Percentiles rank a stretch among this genome's conserved stretches.
Evolutionary conservation across 1,140 invertebrate genomes (phyloP).

Genomic region (Gryon sp.): DNA sequence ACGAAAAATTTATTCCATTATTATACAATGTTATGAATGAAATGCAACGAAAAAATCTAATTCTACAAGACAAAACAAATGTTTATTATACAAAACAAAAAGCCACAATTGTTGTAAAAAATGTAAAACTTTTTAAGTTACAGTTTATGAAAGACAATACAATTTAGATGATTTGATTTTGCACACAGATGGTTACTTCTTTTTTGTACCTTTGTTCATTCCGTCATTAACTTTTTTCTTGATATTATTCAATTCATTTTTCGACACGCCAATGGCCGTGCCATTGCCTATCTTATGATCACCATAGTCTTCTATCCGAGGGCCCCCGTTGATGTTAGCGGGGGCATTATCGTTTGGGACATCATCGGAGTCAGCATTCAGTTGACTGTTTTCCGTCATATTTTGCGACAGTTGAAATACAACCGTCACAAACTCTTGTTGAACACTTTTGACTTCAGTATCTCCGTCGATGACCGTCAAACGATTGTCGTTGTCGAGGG

Average conservation of each 20-base stretch:
- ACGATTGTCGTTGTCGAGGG: constrained; percentile 87
- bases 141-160: too few species aligned
- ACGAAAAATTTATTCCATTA: too few species aligned
- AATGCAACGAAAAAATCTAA: too few species aligned
- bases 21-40: too few species aligned
- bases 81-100: too few species aligned
- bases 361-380: constrained; percentile 61
- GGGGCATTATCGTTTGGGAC: constrained; percentile 61
- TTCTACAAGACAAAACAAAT: too few species aligned
- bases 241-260: constrained; percentile 43
- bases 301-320: constrained; percentile 69
- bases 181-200: too few species aligned
- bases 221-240: too few species aligned
- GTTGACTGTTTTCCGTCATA: constrained; percentile 67
- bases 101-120: too few species aligned
- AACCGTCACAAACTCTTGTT: constrained; percentile 86
- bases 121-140: too few species aligned
- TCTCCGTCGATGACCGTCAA: constrained; percentile 90
- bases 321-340: constrained; percentile 64
- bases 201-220: too few species aligned
- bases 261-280: constrained; percentile 67
- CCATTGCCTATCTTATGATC: constrained; percentile 68
- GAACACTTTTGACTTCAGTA: constrained; percentile 86
- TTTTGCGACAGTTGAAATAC: constrained; percentile 84
- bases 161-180: too few species aligned